Evolutionary conservation across 2,888 invertebrate genomes (phyloP), one percentile per base, ranked within the genome.

Genomic region (Prenolepis imparis): DNA sequence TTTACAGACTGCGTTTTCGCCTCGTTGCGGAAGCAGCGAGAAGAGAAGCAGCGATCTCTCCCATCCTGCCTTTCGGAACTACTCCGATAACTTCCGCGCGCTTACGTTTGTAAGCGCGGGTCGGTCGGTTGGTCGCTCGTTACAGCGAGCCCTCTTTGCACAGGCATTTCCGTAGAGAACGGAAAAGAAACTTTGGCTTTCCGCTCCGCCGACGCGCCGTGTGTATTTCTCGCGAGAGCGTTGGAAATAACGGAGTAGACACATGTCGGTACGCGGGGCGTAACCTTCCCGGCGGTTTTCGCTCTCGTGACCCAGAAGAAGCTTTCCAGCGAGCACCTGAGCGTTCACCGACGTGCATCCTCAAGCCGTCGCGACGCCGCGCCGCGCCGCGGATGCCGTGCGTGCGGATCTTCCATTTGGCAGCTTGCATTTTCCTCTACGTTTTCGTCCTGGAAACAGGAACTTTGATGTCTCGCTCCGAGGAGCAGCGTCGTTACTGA

Each of bases 391-490:
- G 39, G 28, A 63, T 64, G 39, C 55, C 39, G 55, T 41, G 77
- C 78, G 73, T 78, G 72, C 36, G 59, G 24, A 61, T 80, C 73
- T 80, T 80, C 78, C 73, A 80, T 80, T 80, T 80, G 57, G 78
- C 72, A 70, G 72, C 73, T 80, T 18, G 72, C 57, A 78, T 70
- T 70, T n/a, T 32, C 41, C 32, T 41, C 32, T n/a, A 67, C 67
- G 28, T 77, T n/a, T 3, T 57, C 12, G 24, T 63, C 39, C 24
- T 72, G 44, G 12, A 21, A 67, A 28, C 55, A 66, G 64, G 39
- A 67, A 77, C 77, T 77, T 77, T 77, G 77, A 77, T 77, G 73
- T 80, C 24, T 80, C 73, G 73, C 59, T 80, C 44, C 73, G 72
- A 44, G 57, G 12, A 80, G 59, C 59, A 80, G 21, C 59, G 24